These are phyloP conservation scores for Polypterus senegalus DNA, from an alignment of 2,113 vertebrate genomes.

Conservation along the genomic window DNA sequence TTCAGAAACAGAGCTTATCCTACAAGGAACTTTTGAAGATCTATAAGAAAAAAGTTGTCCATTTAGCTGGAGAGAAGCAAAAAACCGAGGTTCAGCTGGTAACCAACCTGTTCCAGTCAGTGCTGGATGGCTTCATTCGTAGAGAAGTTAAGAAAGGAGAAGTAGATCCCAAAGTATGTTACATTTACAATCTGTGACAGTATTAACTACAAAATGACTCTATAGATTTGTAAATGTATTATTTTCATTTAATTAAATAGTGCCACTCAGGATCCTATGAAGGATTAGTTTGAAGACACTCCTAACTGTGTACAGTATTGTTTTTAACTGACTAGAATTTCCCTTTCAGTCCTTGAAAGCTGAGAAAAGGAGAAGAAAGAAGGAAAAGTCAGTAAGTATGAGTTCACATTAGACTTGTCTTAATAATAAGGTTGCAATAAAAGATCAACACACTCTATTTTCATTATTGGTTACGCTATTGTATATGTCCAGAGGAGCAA, in stretches of 20 bases:
- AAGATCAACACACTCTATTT: no score
- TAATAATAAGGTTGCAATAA: no score
- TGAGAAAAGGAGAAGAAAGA: constrained; percentile 86
- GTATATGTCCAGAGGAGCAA: no score
- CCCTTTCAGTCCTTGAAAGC: constrained; percentile 66
- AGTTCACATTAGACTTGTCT: background rate
- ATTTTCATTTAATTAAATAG: no score
- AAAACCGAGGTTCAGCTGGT: constrained; percentile 79
- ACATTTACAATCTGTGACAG: background rate
- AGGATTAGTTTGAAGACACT: no score
- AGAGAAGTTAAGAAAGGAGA: constrained; percentile 81
- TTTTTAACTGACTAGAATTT: background rate
- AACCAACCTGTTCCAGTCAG: constrained; percentile 88
- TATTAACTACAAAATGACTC: no score
- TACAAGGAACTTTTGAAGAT: constrained; percentile 84
- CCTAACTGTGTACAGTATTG: background rate
- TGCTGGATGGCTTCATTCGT: constrained; percentile 86
- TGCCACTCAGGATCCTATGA: no score
- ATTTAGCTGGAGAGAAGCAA: constrained; percentile 66
- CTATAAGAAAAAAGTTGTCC: constrained; percentile 77
- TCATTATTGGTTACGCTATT: no score
- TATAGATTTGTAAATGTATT: no score
- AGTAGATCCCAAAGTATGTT: constrained; percentile 66
- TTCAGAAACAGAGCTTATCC: constrained; percentile 74
- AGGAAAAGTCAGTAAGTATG: constrained; percentile 73